Evolutionary conservation across 2,113 vertebrate genomes (phyloP).

Genomic region (Lethenteron camtschaticum): DNA sequence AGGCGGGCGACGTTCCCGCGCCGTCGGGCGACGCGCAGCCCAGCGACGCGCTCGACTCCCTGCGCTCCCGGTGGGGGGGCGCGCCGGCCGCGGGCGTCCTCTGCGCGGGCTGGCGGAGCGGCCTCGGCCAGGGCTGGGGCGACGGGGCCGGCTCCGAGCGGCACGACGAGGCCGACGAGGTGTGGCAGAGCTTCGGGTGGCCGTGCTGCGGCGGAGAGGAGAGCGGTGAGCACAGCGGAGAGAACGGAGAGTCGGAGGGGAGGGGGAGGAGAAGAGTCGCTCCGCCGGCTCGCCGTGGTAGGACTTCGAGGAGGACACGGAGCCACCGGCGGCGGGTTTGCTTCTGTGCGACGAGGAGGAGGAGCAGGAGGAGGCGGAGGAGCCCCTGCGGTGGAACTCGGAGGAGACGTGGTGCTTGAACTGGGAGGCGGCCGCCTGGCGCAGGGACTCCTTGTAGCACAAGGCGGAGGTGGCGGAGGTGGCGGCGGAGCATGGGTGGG

Average conservation of each 20-base stretch:
- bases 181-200: conserved; percentile 30
- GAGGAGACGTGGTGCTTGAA: no score
- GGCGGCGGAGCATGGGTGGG: no score
- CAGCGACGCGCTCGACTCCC: no score
- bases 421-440: no score
- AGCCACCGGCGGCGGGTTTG: background rate
- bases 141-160: conserved; percentile 25
- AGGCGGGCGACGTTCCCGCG: no score
- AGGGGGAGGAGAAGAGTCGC: conserved; percentile 13
- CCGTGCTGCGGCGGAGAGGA: conserved; percentile 24
- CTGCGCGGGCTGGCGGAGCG: conserved; percentile 21
- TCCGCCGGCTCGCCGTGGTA: conserved; percentile 16
- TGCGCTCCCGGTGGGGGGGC: conserved; percentile 7
- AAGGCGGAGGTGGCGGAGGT: no score
- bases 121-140: conserved; percentile 21
- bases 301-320: conserved; percentile 16
- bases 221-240: conserved; percentile 17
- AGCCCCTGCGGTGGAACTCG: no score
- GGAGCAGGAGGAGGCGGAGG: background rate
- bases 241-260: conserved; percentile 15
- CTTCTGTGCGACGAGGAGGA: conserved; percentile 9
- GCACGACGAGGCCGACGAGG: conserved; percentile 24
- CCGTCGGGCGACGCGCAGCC: no score
- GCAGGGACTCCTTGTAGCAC: no score
- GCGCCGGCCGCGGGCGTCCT: conserved; percentile 53